phyloP scores from a whole-genome alignment of 2,797 vertebrate species.

The Notamacropus eugenii region DNA sequence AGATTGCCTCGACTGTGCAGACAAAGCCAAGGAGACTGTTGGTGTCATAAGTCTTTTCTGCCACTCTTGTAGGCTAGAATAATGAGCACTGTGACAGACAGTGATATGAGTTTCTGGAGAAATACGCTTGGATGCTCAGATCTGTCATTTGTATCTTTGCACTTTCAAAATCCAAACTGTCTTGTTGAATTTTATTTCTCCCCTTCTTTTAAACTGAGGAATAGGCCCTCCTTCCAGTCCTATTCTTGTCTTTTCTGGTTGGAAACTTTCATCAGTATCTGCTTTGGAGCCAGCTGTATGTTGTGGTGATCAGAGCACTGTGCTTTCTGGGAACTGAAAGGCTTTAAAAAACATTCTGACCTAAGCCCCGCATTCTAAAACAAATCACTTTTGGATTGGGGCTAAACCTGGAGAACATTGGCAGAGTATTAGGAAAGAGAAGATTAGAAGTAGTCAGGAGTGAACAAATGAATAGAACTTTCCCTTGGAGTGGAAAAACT shows the following conservation, averaged over 20 bases:
- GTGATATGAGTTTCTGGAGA: neutral
- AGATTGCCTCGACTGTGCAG: neutral
- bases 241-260: neutral
- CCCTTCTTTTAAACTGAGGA: neutral
- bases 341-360: conserved; percentile 4
- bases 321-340: conserved; percentile 1
- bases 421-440: conserved; percentile 1
- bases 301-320: neutral
- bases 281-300: neutral
- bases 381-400: conserved; percentile 1
- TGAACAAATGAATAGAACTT: neutral
- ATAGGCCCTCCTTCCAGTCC: neutral
- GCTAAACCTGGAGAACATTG: neutral
- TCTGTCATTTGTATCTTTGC: neutral
- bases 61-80: neutral
- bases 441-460: neutral
- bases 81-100: neutral
- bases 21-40: neutral
- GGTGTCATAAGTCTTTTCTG: neutral
- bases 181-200: neutral
- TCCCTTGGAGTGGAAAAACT: neutral
- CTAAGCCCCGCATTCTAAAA: neutral
- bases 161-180: neutral
- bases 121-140: neutral
- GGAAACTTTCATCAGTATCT: neutral